Conservation (phyloP, 1,140 invertebrate species). For the Stenopsyche tienmushanensis region DNA sequence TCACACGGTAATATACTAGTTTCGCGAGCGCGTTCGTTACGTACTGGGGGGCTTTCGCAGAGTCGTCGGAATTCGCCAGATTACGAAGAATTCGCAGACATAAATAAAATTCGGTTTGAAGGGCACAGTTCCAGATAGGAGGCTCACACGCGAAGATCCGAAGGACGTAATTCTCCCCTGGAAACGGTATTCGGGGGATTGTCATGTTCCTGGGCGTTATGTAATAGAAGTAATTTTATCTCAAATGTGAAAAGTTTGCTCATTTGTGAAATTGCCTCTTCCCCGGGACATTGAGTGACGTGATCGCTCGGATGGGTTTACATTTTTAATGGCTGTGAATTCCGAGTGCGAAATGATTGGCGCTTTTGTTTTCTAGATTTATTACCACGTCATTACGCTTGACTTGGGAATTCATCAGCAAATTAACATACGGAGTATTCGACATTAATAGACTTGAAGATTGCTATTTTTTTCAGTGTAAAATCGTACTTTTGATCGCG, state of each 20-base stretch:
- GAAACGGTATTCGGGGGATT: constrained; percentile 20
- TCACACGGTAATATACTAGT: constrained; percentile 21
- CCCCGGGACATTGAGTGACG: constrained; percentile 28
- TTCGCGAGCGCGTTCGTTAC: constrained; percentile 13
- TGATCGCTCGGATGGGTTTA: constrained; percentile 34
- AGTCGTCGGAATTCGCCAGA: constrained; percentile 13
- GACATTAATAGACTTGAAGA: too few relatives aligned
- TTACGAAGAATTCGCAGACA: constrained; percentile 4
- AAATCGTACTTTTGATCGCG: too few relatives aligned
- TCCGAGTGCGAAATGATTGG: constrained; percentile 9
- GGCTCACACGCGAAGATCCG: neutral
- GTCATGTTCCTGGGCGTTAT: constrained; percentile 35
- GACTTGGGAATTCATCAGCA: neutral
- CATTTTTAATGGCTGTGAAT: constrained; percentile 16
- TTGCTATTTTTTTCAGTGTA: too few relatives aligned
- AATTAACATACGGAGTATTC: too few relatives aligned
- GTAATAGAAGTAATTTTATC: constrained; percentile 41
- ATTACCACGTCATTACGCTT: neutral
- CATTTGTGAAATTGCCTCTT: constrained; percentile 41
- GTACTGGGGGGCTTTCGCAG: neutral
- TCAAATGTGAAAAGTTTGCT: constrained; percentile 42
- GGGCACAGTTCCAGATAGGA: neutral
- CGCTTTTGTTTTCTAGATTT: constrained; percentile 1
- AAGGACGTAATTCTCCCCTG: neutral
- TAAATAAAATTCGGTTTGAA: constrained; percentile 23